These are phyloP conservation scores for Diuraphis noxia DNA, from an alignment of 1,140 invertebrate species.

Conservation along the genomic window DNA sequence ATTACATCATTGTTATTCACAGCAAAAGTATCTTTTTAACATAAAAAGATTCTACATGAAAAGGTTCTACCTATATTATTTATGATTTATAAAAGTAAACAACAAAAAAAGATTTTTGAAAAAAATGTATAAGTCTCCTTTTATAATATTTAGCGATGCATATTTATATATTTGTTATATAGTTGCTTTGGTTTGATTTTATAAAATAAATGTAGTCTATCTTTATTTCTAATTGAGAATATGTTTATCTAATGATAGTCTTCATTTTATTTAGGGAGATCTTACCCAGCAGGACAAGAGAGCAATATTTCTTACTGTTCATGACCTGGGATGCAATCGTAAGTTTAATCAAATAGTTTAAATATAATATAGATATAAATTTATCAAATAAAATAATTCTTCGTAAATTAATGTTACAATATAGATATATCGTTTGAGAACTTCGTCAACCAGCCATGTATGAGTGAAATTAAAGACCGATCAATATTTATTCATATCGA, in stretches of 20 bases:
- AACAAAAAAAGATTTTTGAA: no score
- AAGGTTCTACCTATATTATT: no score
- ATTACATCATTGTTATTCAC: no score
- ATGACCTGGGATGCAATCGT: constrained; percentile 89
- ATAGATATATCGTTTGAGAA: constrained; percentile 74
- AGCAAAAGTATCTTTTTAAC: no score
- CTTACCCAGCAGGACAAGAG: constrained; percentile 75
- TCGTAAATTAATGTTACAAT: background rate
- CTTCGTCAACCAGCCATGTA: constrained; percentile 77
- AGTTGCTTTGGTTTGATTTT: background rate
- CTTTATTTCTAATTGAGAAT: background rate
- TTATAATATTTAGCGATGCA: no score
- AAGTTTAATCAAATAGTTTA: constrained; percentile 64
- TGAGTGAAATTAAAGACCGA: constrained; percentile 81
- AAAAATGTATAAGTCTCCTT: no score
- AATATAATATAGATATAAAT: background rate
- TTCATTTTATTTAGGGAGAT: constrained; percentile 69
- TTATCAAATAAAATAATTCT: background rate
- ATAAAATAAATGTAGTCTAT: background rate
- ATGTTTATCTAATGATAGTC: background rate
- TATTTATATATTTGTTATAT: no score
- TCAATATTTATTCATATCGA: constrained; percentile 88
- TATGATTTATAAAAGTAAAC: no score
- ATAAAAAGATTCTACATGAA: no score
- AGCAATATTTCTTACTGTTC: constrained; percentile 84